Conservation (phyloP, 2,113 vertebrate species). For the Carassius carassius region DNA sequence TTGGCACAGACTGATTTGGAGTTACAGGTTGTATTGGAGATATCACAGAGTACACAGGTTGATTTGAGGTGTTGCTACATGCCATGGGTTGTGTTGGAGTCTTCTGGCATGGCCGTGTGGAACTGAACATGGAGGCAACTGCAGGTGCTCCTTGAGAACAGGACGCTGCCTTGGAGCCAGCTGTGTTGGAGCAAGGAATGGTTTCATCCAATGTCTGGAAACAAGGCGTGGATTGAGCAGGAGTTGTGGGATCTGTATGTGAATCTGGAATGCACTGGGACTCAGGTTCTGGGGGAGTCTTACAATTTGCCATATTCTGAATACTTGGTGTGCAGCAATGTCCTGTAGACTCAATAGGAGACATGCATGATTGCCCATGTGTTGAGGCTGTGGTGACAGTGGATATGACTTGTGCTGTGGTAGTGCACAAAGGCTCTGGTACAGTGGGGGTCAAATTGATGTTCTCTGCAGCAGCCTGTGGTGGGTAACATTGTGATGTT, state of each 20-base stretch:
- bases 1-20: slow-evolving; percentile 17
- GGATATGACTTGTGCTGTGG: slow-evolving; percentile 13
- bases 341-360: background rate
- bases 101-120: background rate
- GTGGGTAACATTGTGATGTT: slow-evolving; percentile 16
- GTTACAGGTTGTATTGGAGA: slow-evolving; percentile 28
- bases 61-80: background rate
- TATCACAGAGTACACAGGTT: slow-evolving; percentile 33
- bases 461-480: background rate
- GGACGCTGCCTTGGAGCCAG: background rate
- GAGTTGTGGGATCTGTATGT: background rate
- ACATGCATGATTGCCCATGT: background rate
- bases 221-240: background rate
- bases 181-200: background rate
- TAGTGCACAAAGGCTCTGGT: slow-evolving; percentile 12
- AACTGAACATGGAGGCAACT: background rate
- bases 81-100: background rate
- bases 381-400: background rate
- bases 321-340: slow-evolving; percentile 17
- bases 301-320: slow-evolving; percentile 16
- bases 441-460: background rate
- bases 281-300: background rate
- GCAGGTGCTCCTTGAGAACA: slow-evolving; percentile 28
- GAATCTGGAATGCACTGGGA: background rate
- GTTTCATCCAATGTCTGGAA: background rate